phyloP scores from a whole-genome alignment of 2,888 invertebrate genomes.

The Epiperipatus broadwayi region DNA sequence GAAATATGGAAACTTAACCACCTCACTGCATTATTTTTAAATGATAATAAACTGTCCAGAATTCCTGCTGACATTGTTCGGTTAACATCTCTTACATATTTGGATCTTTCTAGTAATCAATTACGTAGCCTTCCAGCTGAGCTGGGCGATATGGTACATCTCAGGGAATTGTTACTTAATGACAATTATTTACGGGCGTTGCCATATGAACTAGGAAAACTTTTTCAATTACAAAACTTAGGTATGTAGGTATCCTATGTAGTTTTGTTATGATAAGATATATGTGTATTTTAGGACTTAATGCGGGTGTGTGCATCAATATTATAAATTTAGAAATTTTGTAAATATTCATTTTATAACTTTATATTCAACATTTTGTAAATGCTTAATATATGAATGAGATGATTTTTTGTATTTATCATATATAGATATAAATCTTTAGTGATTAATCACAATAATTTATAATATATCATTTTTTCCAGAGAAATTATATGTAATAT shows the following conservation, averaged over 20 bases:
- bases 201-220: constrained; percentile 89
- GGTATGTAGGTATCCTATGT: constrained; percentile 43
- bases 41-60: constrained; percentile 78
- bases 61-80: constrained; percentile 76
- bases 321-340: no score
- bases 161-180: constrained; percentile 81
- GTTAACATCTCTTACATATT: constrained; percentile 57
- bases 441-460: no score
- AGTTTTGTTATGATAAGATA: no score
- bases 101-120: constrained; percentile 89
- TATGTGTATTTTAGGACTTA: no score
- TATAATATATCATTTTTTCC: no score
- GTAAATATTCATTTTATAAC: no score
- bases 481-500: no score
- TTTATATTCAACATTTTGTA: no score
- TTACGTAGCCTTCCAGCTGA: constrained; percentile 81
- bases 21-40: constrained; percentile 80
- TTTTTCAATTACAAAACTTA: constrained; percentile 82
- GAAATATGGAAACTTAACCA: constrained; percentile 75
- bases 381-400: no score
- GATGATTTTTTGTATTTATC: no score
- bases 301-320: not conserved
- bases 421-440: no score
- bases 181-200: constrained; percentile 81
- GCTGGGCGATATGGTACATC: constrained; percentile 82